A percentile compares a stretch with the other conserved stretches of the same genome.
phyloP scores from a whole-genome alignment of 2,888 invertebrate species.

The Shargacucullia verbasci region DNA sequence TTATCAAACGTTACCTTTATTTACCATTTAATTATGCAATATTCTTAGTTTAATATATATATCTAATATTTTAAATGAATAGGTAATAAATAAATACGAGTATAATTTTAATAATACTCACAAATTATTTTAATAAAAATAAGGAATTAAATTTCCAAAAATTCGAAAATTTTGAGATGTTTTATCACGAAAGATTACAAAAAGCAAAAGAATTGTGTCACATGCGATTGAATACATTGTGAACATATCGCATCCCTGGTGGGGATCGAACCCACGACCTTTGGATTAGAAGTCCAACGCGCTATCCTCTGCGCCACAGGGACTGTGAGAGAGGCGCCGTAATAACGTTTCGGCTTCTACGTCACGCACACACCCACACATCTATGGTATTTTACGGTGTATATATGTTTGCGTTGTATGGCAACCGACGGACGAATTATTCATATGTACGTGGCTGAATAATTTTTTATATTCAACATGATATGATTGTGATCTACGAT shows the following conservation, averaged over 20 bases:
- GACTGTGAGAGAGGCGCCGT: slow-evolving; percentile 76
- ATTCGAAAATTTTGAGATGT: too few relatives aligned
- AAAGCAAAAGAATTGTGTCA: slow-evolving; percentile 29
- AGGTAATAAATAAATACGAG: too few relatives aligned
- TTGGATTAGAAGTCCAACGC: slow-evolving; percentile 97
- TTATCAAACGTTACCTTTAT: too few relatives aligned
- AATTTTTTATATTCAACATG: neutral
- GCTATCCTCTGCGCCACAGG: slow-evolving; percentile 96
- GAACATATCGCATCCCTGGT: slow-evolving; percentile 90
- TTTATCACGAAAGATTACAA: neutral
- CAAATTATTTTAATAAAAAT: too few relatives aligned
- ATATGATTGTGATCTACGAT: neutral
- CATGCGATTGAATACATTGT: slow-evolving; percentile 27
- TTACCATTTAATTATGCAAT: too few relatives aligned
- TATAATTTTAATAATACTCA: too few relatives aligned
- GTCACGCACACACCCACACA: slow-evolving; percentile 51
- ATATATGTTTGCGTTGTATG: slow-evolving; percentile 27
- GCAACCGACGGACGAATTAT: slow-evolving; percentile 9
- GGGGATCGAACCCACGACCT: slow-evolving; percentile 96
- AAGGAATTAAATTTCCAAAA: too few relatives aligned
- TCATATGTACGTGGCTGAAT: neutral
- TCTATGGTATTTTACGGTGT: slow-evolving; percentile 8
- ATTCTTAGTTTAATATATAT: too few relatives aligned
- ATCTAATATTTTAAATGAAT: too few relatives aligned
- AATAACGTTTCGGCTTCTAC: slow-evolving; percentile 60